Conservation (phyloP, 2,113 vertebrate species). For the Sprattus sprattus region DNA sequence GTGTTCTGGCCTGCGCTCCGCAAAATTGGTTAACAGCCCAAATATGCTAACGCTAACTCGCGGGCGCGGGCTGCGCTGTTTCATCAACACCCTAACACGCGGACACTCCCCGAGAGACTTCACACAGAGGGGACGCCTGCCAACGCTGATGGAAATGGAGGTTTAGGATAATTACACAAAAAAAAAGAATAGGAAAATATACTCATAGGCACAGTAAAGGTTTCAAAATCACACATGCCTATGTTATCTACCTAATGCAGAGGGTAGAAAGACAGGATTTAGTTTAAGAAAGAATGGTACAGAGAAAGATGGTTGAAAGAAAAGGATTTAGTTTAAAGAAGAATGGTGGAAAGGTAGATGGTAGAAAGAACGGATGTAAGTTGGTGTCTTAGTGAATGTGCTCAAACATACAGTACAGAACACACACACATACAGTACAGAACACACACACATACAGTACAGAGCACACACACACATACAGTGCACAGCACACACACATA, state of each 20-base stretch:
- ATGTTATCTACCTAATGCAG: background rate
- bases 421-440: too few species aligned
- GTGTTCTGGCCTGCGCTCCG: conserved; percentile 84
- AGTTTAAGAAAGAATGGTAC: background rate
- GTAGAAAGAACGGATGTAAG: too few species aligned
- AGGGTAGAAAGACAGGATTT: background rate
- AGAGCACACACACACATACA: too few species aligned
- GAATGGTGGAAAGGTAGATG: too few species aligned
- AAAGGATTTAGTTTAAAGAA: too few species aligned
- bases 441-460: too few species aligned
- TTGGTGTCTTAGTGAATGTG: too few species aligned
- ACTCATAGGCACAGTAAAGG: background rate
- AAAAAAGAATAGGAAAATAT: background rate
- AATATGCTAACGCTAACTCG: conserved; percentile 79
- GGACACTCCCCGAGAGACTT: background rate
- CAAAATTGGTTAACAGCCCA: conserved; percentile 88
- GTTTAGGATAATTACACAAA: background rate
- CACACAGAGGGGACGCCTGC: background rate
- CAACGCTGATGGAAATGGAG: background rate
- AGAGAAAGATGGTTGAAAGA: background rate
- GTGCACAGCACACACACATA: too few species aligned
- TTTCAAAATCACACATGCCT: background rate
- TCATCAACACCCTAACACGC: conserved; percentile 5
- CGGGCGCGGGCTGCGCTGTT: conserved; percentile 41
- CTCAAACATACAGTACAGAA: too few species aligned